These are phyloP conservation scores for Podarcis siculus DNA, from an alignment of 2,797 vertebrate genomes.

Conservation along the genomic window DNA sequence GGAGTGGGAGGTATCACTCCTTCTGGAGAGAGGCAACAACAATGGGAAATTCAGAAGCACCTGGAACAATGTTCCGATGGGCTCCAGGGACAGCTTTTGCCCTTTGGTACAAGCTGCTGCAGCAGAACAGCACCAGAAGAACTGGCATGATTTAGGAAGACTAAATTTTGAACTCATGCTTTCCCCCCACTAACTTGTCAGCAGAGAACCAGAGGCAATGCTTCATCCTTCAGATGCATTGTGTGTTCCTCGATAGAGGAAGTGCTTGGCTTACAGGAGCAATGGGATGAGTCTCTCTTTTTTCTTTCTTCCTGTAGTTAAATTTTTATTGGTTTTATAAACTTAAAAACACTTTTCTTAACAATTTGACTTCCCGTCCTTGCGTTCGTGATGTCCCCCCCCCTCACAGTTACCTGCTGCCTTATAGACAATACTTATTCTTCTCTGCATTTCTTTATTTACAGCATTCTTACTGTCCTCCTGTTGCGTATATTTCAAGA, in stretches of 20 bases:
- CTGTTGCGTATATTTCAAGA: no score
- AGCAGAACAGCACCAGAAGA: no score
- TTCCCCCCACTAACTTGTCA: neutral
- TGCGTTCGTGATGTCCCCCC: no score
- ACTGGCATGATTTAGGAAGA: neutral
- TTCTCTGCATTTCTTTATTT: no score
- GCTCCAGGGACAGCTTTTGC: neutral
- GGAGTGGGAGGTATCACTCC: neutral
- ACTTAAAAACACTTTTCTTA: no score
- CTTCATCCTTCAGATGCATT: neutral
- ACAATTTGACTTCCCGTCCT: no score
- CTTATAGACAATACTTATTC: no score
- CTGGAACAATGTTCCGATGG: neutral
- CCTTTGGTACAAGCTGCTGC: neutral
- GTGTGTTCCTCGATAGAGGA: neutral
- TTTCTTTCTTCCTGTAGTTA: no score
- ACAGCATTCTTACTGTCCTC: no score
- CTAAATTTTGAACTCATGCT: neutral
- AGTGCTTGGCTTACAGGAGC: neutral
- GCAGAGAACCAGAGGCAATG: neutral
- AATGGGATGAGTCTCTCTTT: neutral
- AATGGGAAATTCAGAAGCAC: neutral
- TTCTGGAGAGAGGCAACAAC: neutral
- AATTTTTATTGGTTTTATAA: no score
- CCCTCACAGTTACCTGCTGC: no score